Conservation (phyloP, 2,888 invertebrate species). For the Pterostichus madidus region DNA sequence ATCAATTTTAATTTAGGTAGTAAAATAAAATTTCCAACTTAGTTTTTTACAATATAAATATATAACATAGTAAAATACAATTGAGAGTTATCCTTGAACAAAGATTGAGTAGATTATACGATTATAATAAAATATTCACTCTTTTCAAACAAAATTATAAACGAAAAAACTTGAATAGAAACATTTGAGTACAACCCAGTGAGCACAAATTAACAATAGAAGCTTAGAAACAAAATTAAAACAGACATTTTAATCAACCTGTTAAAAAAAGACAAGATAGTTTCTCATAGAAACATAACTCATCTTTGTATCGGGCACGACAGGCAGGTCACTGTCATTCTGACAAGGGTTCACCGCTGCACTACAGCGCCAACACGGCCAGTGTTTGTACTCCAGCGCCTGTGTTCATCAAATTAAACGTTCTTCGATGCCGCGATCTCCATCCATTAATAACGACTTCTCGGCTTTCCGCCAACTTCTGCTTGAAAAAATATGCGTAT, state of each 20-base stretch:
- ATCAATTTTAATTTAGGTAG: too few relatives aligned
- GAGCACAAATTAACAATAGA: constrained; percentile 25
- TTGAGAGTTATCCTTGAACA: too few relatives aligned
- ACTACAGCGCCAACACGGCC: constrained; percentile 3
- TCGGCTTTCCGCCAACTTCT: constrained; percentile 13
- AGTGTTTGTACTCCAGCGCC: constrained; percentile 46
- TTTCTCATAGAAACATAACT: constrained; percentile 55
- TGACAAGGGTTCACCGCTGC: constrained; percentile 45
- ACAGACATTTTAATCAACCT: constrained; percentile 44
- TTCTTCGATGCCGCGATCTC: not conserved
- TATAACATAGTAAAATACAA: too few relatives aligned
- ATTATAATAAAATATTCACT: too few relatives aligned
- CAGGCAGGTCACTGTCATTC: constrained; percentile 46
- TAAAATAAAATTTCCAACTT: too few relatives aligned
- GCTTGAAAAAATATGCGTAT: constrained; percentile 29
- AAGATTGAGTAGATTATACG: too few relatives aligned
- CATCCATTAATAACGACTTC: constrained; percentile 35
- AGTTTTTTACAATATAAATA: too few relatives aligned
- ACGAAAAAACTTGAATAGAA: constrained; percentile 13
- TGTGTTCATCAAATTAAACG: constrained; percentile 46
- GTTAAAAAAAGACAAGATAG: constrained; percentile 29
- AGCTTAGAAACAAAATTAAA: constrained; percentile 26
- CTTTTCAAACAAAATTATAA: too few relatives aligned
- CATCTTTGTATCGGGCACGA: constrained; percentile 25
- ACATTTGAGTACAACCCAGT: constrained; percentile 21